A percentile compares a stretch with the other conserved stretches of the same genome.
These are phyloP conservation scores for Lipophrys pholis DNA, from an alignment of 2,113 vertebrate genomes.

Conservation along the genomic window DNA sequence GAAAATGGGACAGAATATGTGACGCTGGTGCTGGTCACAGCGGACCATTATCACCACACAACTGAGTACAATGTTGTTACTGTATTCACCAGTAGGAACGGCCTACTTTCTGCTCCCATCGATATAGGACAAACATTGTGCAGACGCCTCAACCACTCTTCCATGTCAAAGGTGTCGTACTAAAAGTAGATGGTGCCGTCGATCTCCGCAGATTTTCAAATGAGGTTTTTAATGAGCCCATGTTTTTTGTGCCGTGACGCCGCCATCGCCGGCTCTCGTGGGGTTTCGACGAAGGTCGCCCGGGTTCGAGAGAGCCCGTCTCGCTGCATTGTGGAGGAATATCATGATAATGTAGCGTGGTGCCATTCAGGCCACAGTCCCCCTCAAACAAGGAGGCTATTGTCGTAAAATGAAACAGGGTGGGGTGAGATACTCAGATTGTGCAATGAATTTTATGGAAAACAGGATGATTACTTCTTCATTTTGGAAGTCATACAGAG, in stretches of 20 bases:
- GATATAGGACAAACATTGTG: conserved; percentile 75
- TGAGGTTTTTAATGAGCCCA: conserved; percentile 80
- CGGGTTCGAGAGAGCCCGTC: conserved; percentile 77
- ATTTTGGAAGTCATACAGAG: conserved; percentile 33
- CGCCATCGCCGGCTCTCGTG: conserved; percentile 70
- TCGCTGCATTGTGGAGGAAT: conserved; percentile 74
- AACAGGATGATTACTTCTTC: conserved; percentile 67
- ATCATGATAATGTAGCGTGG: conserved; percentile 81
- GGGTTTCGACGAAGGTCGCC: conserved; percentile 77
- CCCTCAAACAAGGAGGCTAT: conserved; percentile 79
- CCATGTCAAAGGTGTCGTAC: conserved; percentile 71
- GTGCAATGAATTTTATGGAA: conserved; percentile 70
- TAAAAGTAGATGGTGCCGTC: conserved; percentile 75
- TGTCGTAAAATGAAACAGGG: conserved; percentile 73
- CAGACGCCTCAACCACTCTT: conserved; percentile 58
- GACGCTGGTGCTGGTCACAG: conserved; percentile 13
- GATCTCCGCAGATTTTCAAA: conserved; percentile 70
- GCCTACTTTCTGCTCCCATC: conserved; percentile 72
- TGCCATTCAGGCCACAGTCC: conserved; percentile 74
- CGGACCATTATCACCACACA: conserved; percentile 52
- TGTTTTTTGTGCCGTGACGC: conserved; percentile 73
- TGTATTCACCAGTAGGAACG: conserved; percentile 63
- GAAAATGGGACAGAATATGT: conserved; percentile 24
- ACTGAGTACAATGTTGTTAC: conserved; percentile 70
- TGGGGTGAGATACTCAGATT: conserved; percentile 66